phyloP scores from a whole-genome alignment of 2,888 invertebrate genomes.

The Lordiphosa andalusiaca region DNA sequence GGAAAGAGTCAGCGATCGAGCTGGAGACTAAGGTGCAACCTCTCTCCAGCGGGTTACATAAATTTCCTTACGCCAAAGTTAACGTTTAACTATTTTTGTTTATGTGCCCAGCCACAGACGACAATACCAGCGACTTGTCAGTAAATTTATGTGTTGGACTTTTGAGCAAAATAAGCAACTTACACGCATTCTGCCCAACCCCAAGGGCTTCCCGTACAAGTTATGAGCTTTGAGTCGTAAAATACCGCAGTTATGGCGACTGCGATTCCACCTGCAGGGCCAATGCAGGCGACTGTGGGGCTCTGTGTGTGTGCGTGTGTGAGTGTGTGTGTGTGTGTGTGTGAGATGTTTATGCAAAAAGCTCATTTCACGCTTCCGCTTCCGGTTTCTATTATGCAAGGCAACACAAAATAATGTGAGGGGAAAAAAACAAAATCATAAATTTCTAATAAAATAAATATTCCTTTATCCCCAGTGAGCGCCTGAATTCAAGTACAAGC shows the following conservation, averaged over 20 bases:
- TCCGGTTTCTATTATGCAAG: slow-evolving; percentile 63
- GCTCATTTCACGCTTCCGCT: slow-evolving; percentile 75
- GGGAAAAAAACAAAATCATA: slow-evolving; percentile 74
- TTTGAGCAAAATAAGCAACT: slow-evolving; percentile 71
- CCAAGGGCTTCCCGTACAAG: slow-evolving; percentile 37
- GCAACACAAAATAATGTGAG: slow-evolving; percentile 15
- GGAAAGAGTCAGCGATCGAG: no score
- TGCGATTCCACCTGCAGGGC: slow-evolving; percentile 57
- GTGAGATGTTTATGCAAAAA: slow-evolving; percentile 66
- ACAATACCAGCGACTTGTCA: slow-evolving; percentile 48
- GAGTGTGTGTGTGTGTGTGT: slow-evolving; percentile 20
- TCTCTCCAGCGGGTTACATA: no score
- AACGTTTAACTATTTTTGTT: background rate
- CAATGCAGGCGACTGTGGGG: slow-evolving; percentile 34
- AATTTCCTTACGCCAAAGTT: no score
- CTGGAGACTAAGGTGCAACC: no score
- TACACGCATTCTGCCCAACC: background rate
- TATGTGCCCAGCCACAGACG: slow-evolving; percentile 13
- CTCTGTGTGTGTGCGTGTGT: slow-evolving; percentile 21
- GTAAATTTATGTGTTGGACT: slow-evolving; percentile 67
- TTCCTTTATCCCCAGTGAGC: slow-evolving; percentile 50
- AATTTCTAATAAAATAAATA: slow-evolving; percentile 73
- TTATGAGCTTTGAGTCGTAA: slow-evolving; percentile 70
- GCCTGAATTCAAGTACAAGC: slow-evolving; percentile 32
- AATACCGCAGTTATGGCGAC: slow-evolving; percentile 48